These are phyloP conservation scores for Edolisoma coerulescens DNA, from an alignment of 2,113 vertebrate genomes.

Conservation along the genomic window DNA sequence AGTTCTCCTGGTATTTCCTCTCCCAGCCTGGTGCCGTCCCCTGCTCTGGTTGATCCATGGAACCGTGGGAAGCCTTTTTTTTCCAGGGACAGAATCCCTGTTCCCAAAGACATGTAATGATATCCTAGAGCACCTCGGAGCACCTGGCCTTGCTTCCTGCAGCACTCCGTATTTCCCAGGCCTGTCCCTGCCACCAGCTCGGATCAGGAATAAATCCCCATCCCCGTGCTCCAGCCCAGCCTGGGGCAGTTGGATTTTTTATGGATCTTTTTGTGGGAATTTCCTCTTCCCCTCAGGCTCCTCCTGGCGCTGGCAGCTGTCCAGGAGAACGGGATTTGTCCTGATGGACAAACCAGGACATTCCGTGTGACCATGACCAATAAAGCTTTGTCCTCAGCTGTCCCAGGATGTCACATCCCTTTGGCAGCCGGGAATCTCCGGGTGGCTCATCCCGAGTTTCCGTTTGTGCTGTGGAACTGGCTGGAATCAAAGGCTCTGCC, in stretches of 20 bases:
- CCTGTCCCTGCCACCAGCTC: neutral
- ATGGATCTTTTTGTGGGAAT: neutral
- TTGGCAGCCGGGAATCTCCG: neutral
- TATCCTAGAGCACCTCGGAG: neutral
- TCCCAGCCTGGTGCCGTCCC: neutral
- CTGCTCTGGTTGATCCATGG: neutral
- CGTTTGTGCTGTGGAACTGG: neutral
- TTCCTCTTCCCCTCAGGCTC: neutral
- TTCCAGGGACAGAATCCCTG: neutral
- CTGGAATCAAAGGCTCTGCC: neutral
- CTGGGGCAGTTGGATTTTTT: neutral
- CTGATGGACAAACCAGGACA: neutral
- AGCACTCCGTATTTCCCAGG: neutral
- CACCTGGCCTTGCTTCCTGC: neutral
- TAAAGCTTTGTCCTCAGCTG: neutral
- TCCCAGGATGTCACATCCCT: neutral
- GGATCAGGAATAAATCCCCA: neutral
- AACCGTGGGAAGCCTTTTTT: neutral
- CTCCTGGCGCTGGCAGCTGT: neutral
- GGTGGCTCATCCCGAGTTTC: rapidly evolving
- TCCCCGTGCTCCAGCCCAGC: neutral
- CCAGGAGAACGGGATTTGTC: neutral
- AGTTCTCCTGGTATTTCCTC: neutral
- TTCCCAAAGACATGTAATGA: neutral
- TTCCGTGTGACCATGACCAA: neutral